Percentiles rank a stretch among this genome's conserved stretches.
Evolutionary conservation across 2,888 invertebrate species (phyloP).

Genomic region (Tenodera sinensis): DNA sequence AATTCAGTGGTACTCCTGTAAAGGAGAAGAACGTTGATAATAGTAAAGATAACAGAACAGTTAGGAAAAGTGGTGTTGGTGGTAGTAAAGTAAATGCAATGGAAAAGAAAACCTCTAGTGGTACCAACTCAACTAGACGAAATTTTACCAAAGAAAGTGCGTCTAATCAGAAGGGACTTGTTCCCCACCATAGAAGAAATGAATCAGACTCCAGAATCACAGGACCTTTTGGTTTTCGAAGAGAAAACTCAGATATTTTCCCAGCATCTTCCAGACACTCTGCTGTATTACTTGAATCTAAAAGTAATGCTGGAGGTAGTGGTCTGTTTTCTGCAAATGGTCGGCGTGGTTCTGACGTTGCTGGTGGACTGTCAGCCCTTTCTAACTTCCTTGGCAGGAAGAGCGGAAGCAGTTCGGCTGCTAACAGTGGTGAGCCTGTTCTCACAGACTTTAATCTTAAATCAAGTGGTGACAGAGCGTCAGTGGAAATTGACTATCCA

Average conservation of each 20-base stretch:
- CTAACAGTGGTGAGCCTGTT: constrained; percentile 57
- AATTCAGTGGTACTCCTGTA: constrained; percentile 5
- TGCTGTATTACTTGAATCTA: constrained; percentile 61
- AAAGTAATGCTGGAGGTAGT: constrained; percentile 38
- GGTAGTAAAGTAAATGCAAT: not conserved
- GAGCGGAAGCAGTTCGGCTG: constrained; percentile 45
- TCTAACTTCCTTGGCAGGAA: constrained; percentile 23
- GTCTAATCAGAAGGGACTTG: constrained; percentile 28
- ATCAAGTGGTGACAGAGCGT: constrained; percentile 48
- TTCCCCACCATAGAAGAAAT: constrained; percentile 60
- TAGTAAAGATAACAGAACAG: not conserved
- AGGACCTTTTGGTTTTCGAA: constrained; percentile 69
- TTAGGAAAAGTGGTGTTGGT: not conserved
- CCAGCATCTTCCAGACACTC: constrained; percentile 73
- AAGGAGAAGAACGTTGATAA: constrained; percentile 5
- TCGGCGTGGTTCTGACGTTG: constrained; percentile 38
- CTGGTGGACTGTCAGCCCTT: constrained; percentile 20
- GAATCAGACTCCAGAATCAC: constrained; percentile 69
- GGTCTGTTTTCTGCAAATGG: constrained; percentile 29
- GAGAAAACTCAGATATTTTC: constrained; percentile 82
- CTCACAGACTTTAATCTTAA: constrained; percentile 66
- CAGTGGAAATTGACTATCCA: constrained; percentile 40
- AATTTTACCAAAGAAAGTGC: constrained; percentile 32
- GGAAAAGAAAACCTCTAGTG: not conserved
- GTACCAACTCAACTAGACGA: not conserved